These are phyloP conservation scores for Gorsachius magnificus DNA, from an alignment of 2,797 vertebrate species.

Conservation along the genomic window DNA sequence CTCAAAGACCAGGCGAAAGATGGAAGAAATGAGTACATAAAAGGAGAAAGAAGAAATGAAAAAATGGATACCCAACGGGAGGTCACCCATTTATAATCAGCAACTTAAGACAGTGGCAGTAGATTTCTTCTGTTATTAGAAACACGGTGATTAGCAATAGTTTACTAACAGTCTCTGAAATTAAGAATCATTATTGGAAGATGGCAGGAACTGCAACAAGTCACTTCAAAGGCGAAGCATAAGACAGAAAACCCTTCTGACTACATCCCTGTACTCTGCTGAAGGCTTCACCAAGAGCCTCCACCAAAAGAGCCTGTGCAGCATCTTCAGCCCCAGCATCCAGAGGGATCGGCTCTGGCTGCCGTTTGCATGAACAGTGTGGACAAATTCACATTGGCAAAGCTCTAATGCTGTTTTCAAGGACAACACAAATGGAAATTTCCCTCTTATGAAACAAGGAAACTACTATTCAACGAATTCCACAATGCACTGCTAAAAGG, in stretches of 20 bases:
- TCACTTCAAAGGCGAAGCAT: neutral
- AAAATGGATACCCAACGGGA: rapidly evolving
- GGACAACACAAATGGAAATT: neutral
- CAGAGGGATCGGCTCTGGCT: rapidly evolving
- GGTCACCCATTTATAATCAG: neutral
- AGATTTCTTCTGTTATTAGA: neutral
- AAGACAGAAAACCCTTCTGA: neutral
- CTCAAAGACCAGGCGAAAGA: neutral
- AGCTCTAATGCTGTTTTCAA: neutral
- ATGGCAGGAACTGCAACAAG: neutral
- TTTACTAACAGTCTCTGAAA: neutral
- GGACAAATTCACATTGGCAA: neutral
- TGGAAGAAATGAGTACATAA: neutral
- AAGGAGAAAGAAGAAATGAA: neutral
- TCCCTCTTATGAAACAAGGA: neutral
- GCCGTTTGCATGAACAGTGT: rapidly evolving
- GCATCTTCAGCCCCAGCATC: rapidly evolving
- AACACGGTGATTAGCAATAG: neutral
- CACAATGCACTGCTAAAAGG: neutral
- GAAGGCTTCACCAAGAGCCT: neutral
- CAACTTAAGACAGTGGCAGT: neutral
- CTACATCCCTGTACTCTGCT: too few species aligned
- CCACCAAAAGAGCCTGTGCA: too few species aligned
- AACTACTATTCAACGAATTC: neutral
- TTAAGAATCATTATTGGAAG: neutral